Conservation (phyloP, 2,888 invertebrate species). For the Myopa tessellatipennis region DNA sequence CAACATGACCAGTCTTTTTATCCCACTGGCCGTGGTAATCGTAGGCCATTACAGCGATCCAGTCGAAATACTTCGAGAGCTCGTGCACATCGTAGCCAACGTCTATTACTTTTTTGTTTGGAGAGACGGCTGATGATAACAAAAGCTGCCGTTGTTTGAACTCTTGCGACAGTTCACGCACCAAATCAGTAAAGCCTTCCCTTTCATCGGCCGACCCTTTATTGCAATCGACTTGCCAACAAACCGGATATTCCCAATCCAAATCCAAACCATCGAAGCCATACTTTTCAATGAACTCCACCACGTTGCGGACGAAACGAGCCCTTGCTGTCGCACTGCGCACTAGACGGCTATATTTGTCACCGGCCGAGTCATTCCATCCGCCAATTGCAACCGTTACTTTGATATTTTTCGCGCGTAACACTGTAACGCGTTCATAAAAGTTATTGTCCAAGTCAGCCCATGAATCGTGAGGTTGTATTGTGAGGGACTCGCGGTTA, state of each 20-base stretch:
- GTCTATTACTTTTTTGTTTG: slow-evolving; percentile 84
- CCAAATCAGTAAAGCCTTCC: slow-evolving; percentile 79
- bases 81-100: slow-evolving; percentile 85
- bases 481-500: slow-evolving; percentile 78
- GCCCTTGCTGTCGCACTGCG: slow-evolving; percentile 78
- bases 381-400: slow-evolving; percentile 91
- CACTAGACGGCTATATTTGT: slow-evolving; percentile 87
- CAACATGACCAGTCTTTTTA: slow-evolving; percentile 88
- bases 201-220: slow-evolving; percentile 87
- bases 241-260: slow-evolving; percentile 95
- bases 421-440: slow-evolving; percentile 84
- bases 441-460: slow-evolving; percentile 92
- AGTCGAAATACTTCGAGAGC: slow-evolving; percentile 82
- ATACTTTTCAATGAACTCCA: slow-evolving; percentile 82
- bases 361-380: slow-evolving; percentile 93
- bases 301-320: slow-evolving; percentile 79
- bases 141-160: slow-evolving; percentile 79
- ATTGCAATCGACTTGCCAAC: slow-evolving; percentile 89
- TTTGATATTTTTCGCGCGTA: slow-evolving; percentile 80
- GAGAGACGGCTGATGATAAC: slow-evolving; percentile 87
- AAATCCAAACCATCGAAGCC: slow-evolving; percentile 92
- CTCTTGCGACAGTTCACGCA: slow-evolving; percentile 78
- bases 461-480: slow-evolving; percentile 90
- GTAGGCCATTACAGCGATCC: slow-evolving; percentile 92
- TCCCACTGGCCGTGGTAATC: slow-evolving; percentile 95